Evolutionary conservation across 2,888 invertebrate genomes (phyloP).

Genomic region (Nymphalis urticae): DNA sequence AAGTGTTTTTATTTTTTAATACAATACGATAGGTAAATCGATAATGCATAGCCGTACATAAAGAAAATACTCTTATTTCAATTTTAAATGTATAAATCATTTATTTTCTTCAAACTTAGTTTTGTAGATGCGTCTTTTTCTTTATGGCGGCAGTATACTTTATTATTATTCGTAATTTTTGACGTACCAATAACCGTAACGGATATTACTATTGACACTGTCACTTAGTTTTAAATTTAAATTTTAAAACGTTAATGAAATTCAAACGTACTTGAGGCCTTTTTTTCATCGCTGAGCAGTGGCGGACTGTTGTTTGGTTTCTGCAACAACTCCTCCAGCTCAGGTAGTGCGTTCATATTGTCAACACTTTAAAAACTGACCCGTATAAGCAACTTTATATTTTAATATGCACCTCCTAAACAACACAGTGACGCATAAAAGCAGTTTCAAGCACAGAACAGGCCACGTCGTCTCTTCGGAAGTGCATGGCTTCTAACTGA

Average conservation of each 20-base stretch:
- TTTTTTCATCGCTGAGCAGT: conserved; percentile 53
- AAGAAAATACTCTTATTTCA: too few relatives aligned
- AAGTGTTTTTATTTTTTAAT: too few relatives aligned
- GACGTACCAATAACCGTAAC: conserved; percentile 53
- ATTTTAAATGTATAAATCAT: too few relatives aligned
- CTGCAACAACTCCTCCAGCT: conserved; percentile 71
- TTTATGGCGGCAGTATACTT: background rate
- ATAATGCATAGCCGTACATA: too few relatives aligned
- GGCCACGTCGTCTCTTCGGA: conserved; percentile 44
- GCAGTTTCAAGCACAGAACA: conserved; percentile 7
- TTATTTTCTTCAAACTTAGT: too few relatives aligned
- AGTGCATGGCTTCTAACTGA: conserved; percentile 62
- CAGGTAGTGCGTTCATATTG: conserved; percentile 66
- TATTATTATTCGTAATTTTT: conserved; percentile 42
- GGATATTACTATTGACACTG: conserved; percentile 59
- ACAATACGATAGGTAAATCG: too few relatives aligned
- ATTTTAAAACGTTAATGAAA: conserved; percentile 46
- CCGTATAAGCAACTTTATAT: conserved; percentile 46
- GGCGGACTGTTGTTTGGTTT: conserved; percentile 56
- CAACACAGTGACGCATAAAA: conserved; percentile 31
- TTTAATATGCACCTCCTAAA: conserved; percentile 31
- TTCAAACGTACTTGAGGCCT: conserved; percentile 66
- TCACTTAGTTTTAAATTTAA: conserved; percentile 38
- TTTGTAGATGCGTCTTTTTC: too few relatives aligned
- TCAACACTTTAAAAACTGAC: conserved; percentile 39